Conservation (phyloP, 2,888 invertebrate species). For the Cephus runcator region DNA sequence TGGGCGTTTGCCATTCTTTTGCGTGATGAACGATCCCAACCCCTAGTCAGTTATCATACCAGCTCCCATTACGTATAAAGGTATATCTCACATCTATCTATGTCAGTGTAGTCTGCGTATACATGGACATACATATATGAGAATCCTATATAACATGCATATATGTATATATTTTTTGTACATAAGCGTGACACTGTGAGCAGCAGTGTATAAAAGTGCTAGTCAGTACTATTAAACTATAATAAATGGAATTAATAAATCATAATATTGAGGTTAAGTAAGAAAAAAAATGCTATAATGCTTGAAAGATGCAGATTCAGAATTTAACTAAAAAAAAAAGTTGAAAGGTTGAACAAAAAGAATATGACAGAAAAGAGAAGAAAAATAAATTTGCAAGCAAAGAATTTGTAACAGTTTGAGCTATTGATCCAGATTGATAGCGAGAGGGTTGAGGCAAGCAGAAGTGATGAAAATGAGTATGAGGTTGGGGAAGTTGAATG, state of each 20-base stretch:
- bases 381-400: neutral
- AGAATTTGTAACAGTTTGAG: neutral
- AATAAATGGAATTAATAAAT: slow-evolving; percentile 34
- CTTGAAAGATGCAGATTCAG: neutral
- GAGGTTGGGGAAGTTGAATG: neutral
- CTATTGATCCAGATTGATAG: neutral
- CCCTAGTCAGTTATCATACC: slow-evolving; percentile 31
- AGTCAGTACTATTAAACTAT: neutral
- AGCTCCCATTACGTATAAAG: slow-evolving; percentile 24
- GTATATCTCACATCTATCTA: no score
- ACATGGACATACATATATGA: no score
- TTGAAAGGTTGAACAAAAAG: neutral
- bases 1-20: neutral
- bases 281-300: neutral
- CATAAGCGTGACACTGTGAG: neutral
- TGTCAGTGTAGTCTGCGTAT: no score
- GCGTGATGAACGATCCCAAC: slow-evolving; percentile 27
- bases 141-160: neutral
- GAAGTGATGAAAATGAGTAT: neutral
- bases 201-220: neutral
- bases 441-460: neutral
- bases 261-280: slow-evolving; percentile 33
- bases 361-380: neutral
- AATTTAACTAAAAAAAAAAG: neutral
- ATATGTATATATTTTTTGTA: neutral